Evolutionary conservation across 2,797 vertebrate species (phyloP).

Genomic region (Masticophis lateralis): DNA sequence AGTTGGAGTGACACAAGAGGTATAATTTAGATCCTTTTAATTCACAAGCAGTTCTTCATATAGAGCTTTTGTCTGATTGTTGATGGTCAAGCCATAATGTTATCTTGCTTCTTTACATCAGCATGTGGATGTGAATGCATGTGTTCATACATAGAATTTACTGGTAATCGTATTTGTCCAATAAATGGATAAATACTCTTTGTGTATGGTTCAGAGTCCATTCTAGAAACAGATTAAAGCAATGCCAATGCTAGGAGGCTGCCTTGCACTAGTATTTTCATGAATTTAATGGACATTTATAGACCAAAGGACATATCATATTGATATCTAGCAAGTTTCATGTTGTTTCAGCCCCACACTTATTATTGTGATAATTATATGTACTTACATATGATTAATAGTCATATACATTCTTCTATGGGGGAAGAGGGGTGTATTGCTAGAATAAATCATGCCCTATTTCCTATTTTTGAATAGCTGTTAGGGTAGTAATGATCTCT

Average conservation of each 20-base stretch:
- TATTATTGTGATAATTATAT: not conserved
- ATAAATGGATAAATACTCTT: not conserved
- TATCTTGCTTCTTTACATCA: not conserved
- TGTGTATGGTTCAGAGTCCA: not conserved
- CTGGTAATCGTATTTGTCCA: not conserved
- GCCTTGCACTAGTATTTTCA: not conserved
- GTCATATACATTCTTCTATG: not conserved
- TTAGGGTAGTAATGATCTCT: not conserved
- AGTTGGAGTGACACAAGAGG: not conserved
- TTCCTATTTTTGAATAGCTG: not conserved
- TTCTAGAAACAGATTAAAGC: not conserved
- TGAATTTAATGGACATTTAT: not conserved
- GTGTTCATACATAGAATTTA: not conserved
- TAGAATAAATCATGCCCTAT: not conserved
- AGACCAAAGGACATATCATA: not conserved
- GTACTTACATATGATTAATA: not conserved
- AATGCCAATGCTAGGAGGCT: not conserved
- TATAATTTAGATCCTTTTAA: not conserved
- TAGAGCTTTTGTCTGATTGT: not conserved
- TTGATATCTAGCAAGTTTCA: not conserved
- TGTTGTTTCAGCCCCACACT: not conserved
- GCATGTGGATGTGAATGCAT: not conserved
- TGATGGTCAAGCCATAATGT: not conserved
- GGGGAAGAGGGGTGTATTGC: not conserved
- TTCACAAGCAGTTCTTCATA: not conserved